Evolutionary conservation across 1,140 invertebrate species (phyloP).

Genomic region (Bombus impatiens): DNA sequence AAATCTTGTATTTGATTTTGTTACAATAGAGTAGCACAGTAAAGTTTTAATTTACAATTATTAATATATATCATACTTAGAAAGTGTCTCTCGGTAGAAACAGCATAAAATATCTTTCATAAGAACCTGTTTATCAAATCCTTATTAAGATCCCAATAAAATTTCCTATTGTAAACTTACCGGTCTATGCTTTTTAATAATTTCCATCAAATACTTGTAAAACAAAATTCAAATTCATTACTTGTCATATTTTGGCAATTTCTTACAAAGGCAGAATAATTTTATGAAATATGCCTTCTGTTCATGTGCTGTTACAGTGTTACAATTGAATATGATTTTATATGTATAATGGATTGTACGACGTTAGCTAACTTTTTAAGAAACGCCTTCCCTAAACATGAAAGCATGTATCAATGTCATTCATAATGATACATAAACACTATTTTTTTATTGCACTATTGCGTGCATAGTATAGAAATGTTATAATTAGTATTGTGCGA

Average conservation of each 20-base stretch:
- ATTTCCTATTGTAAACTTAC: not conserved
- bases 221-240: not conserved
- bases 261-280: conserved; percentile 40
- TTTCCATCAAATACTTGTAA: not conserved
- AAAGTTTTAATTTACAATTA: conserved; percentile 24
- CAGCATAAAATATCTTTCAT: conserved; percentile 32
- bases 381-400: not conserved
- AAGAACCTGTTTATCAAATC: conserved; percentile 16
- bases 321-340: conserved; percentile 6
- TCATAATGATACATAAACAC: not conserved
- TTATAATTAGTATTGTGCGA: conserved; percentile 57
- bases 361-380: not conserved
- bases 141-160: not conserved
- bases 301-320: not conserved
- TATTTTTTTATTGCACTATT: conserved; percentile 21
- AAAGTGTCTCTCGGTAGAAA: conserved; percentile 15
- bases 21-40: conserved; percentile 6
- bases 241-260: not conserved
- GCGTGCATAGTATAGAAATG: conserved; percentile 23
- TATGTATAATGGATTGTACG: not conserved
- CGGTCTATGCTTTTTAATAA: not conserved
- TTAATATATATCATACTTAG: conserved; percentile 22
- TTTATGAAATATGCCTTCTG: conserved; percentile 38
- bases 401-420: not conserved
- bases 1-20: conserved; percentile 21